phyloP scores from a whole-genome alignment of 92 coral and sea anemone species.

The Plumapathes pennacea region DNA sequence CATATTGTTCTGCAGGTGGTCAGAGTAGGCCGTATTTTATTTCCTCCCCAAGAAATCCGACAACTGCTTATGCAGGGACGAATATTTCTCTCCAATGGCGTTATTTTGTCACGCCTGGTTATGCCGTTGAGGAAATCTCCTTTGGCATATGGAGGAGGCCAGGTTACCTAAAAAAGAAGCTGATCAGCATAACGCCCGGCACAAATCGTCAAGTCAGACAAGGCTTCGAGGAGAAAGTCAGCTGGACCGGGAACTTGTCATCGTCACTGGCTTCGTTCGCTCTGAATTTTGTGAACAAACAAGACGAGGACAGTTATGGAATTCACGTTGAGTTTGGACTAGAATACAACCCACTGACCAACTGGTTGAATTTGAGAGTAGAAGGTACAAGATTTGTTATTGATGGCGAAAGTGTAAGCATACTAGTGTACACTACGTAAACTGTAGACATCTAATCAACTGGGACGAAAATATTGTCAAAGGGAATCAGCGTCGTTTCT shows the following conservation, averaged over 20 bases:
- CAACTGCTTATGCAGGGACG: constrained; percentile 1
- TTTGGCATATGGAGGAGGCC: constrained; percentile 4
- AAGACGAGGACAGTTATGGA: background rate
- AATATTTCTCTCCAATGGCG: constrained; percentile 8
- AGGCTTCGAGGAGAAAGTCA: background rate
- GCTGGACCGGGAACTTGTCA: constrained; percentile 32
- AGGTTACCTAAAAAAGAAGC: background rate
- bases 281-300: constrained; percentile 3
- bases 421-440: no score
- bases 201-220: background rate
- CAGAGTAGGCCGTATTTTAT: no score
- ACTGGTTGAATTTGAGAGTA: constrained; percentile 5
- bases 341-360: background rate
- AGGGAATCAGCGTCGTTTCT: no score
- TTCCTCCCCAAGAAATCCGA: constrained; percentile 12
- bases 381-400: no score
- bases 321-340: constrained; percentile 12
- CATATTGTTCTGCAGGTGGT: no score
- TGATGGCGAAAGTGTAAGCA: no score
- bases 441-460: no score
- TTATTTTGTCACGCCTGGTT: background rate
- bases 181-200: background rate
- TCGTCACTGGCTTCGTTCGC: constrained; percentile 9
- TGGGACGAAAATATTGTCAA: no score
- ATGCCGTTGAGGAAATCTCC: background rate